Base-by-base conservation (phyloP, 2,797 vertebrate genomes). In the Acipenser transmontanus region DNA sequence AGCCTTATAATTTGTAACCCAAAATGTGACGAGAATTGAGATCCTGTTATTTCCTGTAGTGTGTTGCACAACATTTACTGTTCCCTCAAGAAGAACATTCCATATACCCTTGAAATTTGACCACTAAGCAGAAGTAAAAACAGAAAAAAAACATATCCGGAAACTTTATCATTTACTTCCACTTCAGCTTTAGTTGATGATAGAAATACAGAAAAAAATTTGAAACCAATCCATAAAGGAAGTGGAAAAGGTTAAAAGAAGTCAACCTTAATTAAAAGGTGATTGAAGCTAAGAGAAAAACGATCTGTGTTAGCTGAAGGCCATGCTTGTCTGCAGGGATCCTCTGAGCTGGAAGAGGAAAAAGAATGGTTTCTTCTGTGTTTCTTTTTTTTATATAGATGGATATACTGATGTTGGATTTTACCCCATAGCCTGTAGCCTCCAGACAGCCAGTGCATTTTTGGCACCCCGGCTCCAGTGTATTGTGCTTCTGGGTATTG, bases 221-320 rank as follows among this genome's bases (percentile, higher is more conserved):
- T 77, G 74, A 81, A 82, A 76, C 71, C 72, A 82, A 85, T 77
- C 77, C 74, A 71, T 77, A 82, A 80, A 81, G 75, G 74, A 86
- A 84, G 69, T 78, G 68, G 76, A 51, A 82, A 84, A 80, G 84
- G 80, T 78, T 85, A 84, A 82, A 82, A 85, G 76, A 79, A 81
- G 81, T 80, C 81, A 82, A 81, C 71, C 80, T 79, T 85, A 84
- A 88, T 88, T 87, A 88, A 83, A 82, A 77, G 69, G 76, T 74
- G 77, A 82, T 76, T 81, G 72, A 87, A 79, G 75, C 77, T 78
- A 69, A 77, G 77, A 81, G 78, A 80, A 87, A 84, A 86, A 78
- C 79, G 81, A 84, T 83, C 82, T 79, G 57, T 75, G 74, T 77
- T 82, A 80, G 84, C 82, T 85, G 72, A 85, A 82, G 79, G 82